Evolutionary conservation across 2,888 invertebrate species (phyloP).

Genomic region (Trachelus iudaicus): DNA sequence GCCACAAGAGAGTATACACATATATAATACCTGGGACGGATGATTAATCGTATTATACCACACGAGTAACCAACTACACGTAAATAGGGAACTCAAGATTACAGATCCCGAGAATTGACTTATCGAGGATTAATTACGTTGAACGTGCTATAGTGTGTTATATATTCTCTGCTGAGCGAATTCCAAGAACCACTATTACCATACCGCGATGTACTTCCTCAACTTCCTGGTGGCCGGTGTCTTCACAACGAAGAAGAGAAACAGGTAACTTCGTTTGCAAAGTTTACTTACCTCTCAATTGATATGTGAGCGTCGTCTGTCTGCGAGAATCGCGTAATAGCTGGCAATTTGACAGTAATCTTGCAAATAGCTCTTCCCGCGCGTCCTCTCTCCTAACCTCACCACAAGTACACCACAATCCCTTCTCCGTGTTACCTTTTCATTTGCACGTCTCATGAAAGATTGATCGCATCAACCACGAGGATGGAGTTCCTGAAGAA

Average conservation of each 20-base stretch:
- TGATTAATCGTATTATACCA: background rate
- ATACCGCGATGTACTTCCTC: background rate
- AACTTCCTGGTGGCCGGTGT: background rate
- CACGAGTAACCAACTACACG: background rate
- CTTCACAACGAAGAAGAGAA: background rate
- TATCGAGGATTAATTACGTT: background rate
- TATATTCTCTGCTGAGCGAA: background rate
- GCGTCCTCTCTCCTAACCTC: background rate
- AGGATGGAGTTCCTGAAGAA: constrained; percentile 33
- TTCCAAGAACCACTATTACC: background rate
- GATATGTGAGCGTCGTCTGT: background rate
- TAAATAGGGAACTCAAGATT: background rate
- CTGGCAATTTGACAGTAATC: background rate
- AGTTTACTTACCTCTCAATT: background rate
- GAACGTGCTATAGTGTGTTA: background rate
- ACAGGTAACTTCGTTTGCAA: background rate
- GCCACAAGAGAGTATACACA: background rate
- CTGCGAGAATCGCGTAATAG: background rate
- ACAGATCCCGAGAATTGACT: background rate
- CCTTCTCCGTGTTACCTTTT: constrained; percentile 7
- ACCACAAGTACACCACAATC: background rate
- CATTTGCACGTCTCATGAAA: constrained; percentile 47
- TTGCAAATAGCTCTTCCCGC: background rate
- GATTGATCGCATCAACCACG: constrained; percentile 45
- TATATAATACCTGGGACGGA: background rate